Conservation (phyloP, 53 echinoderm and acorn worm species). For the Holothuria leucospilota region DNA sequence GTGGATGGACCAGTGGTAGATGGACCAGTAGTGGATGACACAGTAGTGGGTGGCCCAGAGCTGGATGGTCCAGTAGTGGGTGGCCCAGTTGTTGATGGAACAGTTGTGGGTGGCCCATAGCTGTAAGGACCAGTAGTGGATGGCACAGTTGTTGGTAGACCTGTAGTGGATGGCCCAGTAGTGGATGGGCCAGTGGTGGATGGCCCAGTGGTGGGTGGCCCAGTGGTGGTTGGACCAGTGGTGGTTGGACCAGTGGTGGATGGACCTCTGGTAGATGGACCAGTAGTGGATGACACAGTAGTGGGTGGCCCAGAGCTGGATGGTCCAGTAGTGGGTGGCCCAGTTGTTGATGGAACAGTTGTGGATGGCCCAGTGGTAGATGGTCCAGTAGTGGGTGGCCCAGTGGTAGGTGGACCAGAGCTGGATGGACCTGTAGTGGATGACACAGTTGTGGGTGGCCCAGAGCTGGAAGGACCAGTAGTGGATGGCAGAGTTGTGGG, state of each 20-base stretch:
- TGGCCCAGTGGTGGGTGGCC: neutral
- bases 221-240: neutral
- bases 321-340: neutral
- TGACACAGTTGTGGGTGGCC: slow-evolving; percentile 18
- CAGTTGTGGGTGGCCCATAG: slow-evolving; percentile 24
- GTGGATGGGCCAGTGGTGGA: neutral
- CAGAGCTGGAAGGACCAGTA: neutral
- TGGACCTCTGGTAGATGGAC: neutral
- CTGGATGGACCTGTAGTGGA: neutral
- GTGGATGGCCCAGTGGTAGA: neutral
- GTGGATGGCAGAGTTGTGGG: too few species aligned
- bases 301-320: neutral
- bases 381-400: neutral
- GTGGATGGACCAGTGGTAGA: slow-evolving; percentile 17
- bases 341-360: neutral
- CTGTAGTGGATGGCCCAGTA: neutral
- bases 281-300: neutral
- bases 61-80: neutral
- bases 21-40: neutral
- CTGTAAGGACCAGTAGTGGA: too few species aligned
- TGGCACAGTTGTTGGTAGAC: neutral
- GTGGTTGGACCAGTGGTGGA: slow-evolving; percentile 8
- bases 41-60: neutral
- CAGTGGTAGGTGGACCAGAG: slow-evolving; percentile 29
- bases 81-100: too few species aligned